A percentile compares a stretch with the other conserved stretches of the same genome.
phyloP scores from a whole-genome alignment of 2,113 vertebrate species.

The Bos javanicus region DNA sequence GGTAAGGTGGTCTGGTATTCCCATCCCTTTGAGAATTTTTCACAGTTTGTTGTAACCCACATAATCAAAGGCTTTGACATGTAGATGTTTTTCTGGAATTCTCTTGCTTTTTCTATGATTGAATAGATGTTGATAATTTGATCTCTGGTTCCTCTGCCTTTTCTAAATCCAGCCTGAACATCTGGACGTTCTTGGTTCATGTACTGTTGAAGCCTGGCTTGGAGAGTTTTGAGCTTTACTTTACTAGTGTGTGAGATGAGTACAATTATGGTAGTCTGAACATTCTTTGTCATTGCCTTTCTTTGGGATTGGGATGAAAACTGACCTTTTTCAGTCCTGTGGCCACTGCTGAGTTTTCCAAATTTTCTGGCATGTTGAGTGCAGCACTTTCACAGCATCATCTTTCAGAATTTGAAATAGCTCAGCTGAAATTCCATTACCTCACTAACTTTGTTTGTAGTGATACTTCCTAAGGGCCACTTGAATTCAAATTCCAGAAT shows the following conservation, averaged over 20 bases:
- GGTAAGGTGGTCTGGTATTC: not conserved
- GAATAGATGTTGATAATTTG: not conserved
- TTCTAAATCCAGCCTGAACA: not conserved
- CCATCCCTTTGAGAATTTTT: not conserved
- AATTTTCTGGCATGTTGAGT: not conserved
- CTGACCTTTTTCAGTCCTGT: not conserved
- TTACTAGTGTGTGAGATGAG: not conserved
- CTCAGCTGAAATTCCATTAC: not conserved
- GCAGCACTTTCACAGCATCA: not conserved
- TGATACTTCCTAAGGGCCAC: not conserved
- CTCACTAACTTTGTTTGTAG: not conserved
- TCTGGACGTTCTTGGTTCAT: not conserved
- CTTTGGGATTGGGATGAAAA: not conserved
- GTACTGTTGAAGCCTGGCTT: not conserved
- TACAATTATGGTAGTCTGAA: not conserved
- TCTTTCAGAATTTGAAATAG: not conserved
- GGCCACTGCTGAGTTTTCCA: not conserved
- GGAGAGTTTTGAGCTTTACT: not conserved
- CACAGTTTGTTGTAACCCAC: not conserved
- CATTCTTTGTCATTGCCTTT: not conserved
- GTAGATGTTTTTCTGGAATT: not conserved
- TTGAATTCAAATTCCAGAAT: not conserved
- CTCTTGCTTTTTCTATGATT: not conserved
- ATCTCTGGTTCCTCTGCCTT: not conserved
- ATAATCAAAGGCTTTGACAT: not conserved